Evolutionary conservation across 2,113 vertebrate species (phyloP).

Genomic region (Numenius arquata): DNA sequence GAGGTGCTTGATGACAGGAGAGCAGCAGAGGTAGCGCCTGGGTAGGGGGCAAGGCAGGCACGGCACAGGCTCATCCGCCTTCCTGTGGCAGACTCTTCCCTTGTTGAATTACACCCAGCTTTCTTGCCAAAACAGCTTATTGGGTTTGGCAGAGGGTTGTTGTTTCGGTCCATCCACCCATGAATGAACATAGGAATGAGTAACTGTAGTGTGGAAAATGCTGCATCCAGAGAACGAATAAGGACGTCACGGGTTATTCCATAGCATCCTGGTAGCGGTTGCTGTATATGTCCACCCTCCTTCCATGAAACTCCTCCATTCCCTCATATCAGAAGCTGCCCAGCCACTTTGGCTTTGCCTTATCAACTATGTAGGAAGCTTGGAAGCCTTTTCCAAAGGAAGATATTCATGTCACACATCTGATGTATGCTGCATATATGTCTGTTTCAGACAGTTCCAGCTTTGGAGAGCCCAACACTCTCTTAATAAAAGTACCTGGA

Average conservation of each 20-base stretch:
- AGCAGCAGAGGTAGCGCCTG: background rate
- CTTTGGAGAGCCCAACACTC: background rate
- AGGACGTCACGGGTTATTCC: fast-evolving
- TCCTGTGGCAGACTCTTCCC: background rate
- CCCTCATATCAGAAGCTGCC: background rate
- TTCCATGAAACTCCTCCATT: background rate
- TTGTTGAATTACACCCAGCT: background rate
- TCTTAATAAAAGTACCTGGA: background rate
- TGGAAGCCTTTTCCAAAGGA: background rate
- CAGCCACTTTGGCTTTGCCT: background rate
- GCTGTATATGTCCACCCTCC: background rate
- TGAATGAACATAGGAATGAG: background rate
- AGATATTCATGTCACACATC: background rate
- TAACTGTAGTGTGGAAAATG: fast-evolving
- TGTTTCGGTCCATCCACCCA: background rate
- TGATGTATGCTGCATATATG: background rate
- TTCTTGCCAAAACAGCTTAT: background rate
- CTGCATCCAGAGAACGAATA: background rate
- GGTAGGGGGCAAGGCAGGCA: background rate
- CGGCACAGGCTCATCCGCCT: fast-evolving
- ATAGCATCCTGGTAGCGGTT: background rate
- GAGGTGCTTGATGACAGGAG: fast-evolving
- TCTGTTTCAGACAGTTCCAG: background rate
- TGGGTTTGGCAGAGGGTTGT: background rate
- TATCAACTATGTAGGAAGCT: background rate